Conservation (phyloP, 2,113 vertebrate species). For the Natator depressus region DNA sequence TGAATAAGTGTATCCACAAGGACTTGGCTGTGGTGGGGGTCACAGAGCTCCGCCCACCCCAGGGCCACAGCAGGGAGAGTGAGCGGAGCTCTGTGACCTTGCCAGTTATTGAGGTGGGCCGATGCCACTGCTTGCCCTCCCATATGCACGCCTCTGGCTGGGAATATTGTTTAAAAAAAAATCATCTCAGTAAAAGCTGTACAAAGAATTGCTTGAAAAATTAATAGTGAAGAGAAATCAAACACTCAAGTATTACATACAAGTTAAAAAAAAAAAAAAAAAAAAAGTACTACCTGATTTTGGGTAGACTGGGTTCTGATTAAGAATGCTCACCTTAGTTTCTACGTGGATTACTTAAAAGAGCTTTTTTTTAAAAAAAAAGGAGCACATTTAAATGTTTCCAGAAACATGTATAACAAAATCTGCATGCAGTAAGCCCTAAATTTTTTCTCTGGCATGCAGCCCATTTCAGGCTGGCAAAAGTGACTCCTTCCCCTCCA, state of each 20-base stretch:
- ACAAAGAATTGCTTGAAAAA: background rate
- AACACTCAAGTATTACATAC: background rate
- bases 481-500: background rate
- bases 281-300: background rate
- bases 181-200: background rate
- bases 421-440: background rate
- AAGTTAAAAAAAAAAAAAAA: background rate
- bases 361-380: background rate
- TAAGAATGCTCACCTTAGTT: background rate
- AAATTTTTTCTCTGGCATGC: background rate
- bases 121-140: too few relatives aligned
- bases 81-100: too few relatives aligned
- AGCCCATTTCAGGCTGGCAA: rapidly evolving
- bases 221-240: background rate
- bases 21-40: too few relatives aligned
- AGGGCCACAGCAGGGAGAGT: too few relatives aligned
- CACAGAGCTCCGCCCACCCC: too few relatives aligned
- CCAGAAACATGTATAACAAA: background rate
- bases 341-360: background rate
- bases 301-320: background rate
- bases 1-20: too few relatives aligned
- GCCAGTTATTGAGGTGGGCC: too few relatives aligned
- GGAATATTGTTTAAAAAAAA: too few relatives aligned
- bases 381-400: background rate
- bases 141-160: too few relatives aligned